Evolutionary conservation across 2,888 invertebrate genomes (phyloP), one percentile per base, ranked within the genome.

Genomic region (Acrobasis repandana): DNA sequence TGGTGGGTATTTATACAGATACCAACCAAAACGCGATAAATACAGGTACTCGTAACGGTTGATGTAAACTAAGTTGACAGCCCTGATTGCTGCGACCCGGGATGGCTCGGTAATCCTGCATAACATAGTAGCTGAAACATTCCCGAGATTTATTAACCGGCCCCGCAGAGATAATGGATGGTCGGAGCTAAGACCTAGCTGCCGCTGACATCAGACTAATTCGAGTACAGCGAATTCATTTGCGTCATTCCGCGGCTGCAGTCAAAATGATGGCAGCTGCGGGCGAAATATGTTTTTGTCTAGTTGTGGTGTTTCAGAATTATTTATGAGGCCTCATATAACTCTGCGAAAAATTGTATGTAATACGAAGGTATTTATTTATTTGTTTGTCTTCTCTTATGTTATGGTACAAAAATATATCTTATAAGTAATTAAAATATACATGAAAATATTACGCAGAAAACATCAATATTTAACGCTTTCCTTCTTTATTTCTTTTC

Each of bases 41-140:
- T 8, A 28, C 28, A 28, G 4, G 28, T 28, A 28, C 28, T 8
- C 6, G 8, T 28, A 28, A 8, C 2, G 28, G 28, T 6, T 2
- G 6, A 4, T 28, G 28, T 28, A 28, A 28, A 28, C 28, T 28
- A 28, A 38, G 48, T 10, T 11, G 14, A 43, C 43, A 43, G 11
- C 43, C 43, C 43, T 43, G n/a, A 14, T 15, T 67, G 64, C 69
- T 64, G 61, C 28, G 28, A 28, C 70, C 67, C 68, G 67, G 68
- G 71, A 65, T 70, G 70, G 69, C 73, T 70, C 73, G 64, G 76
- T 79, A 76, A 82, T 81, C 76, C 76, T 68, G 77, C 76, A 79
- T 79, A 80, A 79, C 80, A 70, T 77, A 79, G 75, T 73, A 75
- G 73, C 68, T 72, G 69, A 60, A 80, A 74, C 74, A 75, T 77